phyloP scores from a whole-genome alignment of 2,888 invertebrate genomes.

The Lasioglossum figueresi region DNA sequence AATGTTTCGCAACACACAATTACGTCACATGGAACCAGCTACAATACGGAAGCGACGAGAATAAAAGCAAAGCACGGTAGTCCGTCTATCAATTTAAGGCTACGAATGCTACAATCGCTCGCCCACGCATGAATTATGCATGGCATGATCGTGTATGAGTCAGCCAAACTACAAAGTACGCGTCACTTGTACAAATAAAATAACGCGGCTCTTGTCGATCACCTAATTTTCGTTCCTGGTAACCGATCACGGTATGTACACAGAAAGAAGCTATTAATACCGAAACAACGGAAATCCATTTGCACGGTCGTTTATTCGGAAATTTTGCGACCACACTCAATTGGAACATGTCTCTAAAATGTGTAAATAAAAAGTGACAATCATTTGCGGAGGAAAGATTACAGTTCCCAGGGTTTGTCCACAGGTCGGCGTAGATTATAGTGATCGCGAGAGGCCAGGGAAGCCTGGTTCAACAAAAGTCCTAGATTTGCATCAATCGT shows the following conservation, averaged over 20 bases:
- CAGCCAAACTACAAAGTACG: slow-evolving; percentile 26
- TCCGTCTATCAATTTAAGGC: background rate
- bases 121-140: slow-evolving; percentile 49
- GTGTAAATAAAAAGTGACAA: too few relatives aligned
- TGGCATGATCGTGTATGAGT: slow-evolving; percentile 35
- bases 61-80: background rate
- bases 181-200: slow-evolving; percentile 46
- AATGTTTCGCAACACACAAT: background rate
- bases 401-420: background rate
- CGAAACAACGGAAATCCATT: background rate
- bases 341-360: too few relatives aligned
- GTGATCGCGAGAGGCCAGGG: background rate
- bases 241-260: background rate
- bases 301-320: background rate
- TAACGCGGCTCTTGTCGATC: slow-evolving; percentile 7
- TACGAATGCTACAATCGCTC: slow-evolving; percentile 20
- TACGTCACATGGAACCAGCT: background rate
- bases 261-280: background rate
- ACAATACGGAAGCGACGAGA: background rate
- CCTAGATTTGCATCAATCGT: slow-evolving; percentile 15
- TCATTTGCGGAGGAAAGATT: background rate
- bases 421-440: background rate
- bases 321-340: too few relatives aligned
- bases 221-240: slow-evolving; percentile 4
- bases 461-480: slow-evolving; percentile 13